A percentile compares a stretch with the other conserved stretches of the same genome.
phyloP scores from a whole-genome alignment of 2,888 invertebrate species.

The Drosophila algonquin region DNA sequence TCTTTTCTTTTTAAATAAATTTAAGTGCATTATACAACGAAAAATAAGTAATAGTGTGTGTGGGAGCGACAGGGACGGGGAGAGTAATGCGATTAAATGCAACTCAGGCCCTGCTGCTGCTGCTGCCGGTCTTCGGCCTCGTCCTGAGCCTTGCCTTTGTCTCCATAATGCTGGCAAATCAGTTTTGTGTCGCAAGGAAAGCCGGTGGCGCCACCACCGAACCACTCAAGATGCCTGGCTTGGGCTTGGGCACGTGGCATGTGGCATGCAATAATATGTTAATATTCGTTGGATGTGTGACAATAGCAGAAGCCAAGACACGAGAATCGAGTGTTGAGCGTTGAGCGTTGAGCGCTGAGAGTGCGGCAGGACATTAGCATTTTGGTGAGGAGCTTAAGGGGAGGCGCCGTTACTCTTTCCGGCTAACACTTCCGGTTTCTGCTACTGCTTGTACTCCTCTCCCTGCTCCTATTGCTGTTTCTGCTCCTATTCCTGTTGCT shows the following conservation, averaged over 20 bases:
- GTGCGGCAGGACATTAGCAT: conserved; percentile 71
- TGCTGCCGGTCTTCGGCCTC: too few species aligned
- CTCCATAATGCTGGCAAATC: conserved; percentile 37
- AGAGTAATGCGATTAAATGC: conserved; percentile 46
- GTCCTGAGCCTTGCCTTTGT: conserved; percentile 27
- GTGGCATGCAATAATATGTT: conserved; percentile 82
- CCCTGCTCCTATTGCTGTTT: too few species aligned
- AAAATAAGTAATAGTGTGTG: conserved; percentile 19
- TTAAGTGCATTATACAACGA: conserved; percentile 65
- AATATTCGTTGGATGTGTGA: conserved; percentile 79
- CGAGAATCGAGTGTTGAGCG: conserved; percentile 10
- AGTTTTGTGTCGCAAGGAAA: conserved; percentile 36
- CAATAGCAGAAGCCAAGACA: conserved; percentile 57
- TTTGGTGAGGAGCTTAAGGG: conserved; percentile 46
- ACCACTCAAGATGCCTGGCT: conserved; percentile 46
- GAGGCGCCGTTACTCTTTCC: conserved; percentile 1
- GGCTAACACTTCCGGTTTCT: not conserved
- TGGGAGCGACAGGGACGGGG: not conserved
- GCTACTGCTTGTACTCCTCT: not conserved
- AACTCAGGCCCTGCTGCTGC: conserved; percentile 19
- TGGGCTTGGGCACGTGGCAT: conserved; percentile 16
- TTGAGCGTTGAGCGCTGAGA: too few species aligned
- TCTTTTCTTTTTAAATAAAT: conserved; percentile 64
- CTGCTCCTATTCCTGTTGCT: too few species aligned
- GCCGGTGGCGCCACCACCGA: conserved; percentile 41